A percentile compares a stretch with the other conserved stretches of the same genome.
These are phyloP conservation scores for Crocallis elinguaria DNA, from an alignment of 2,888 invertebrate species.

Conservation along the genomic window DNA sequence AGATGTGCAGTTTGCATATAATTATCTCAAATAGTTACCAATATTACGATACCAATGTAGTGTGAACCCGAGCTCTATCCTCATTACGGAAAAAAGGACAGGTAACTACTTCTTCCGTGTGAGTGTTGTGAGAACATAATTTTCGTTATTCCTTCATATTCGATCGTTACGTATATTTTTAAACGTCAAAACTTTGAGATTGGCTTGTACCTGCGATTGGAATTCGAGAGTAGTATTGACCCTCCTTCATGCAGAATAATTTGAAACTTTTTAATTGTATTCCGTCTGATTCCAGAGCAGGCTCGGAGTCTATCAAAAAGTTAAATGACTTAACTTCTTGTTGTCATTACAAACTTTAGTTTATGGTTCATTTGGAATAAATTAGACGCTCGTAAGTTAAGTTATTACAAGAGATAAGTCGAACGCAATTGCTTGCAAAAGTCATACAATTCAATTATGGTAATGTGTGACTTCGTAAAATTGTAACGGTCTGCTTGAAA, in stretches of 20 bases:
- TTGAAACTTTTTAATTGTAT: constrained; percentile 19
- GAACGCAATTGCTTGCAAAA: constrained; percentile 6
- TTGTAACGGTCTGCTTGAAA: not conserved
- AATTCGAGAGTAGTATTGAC: not conserved
- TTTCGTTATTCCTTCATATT: too few relatives aligned
- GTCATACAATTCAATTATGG: constrained; percentile 18
- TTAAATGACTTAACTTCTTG: constrained; percentile 29
- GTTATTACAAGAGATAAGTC: constrained; percentile 16
- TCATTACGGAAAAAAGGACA: too few relatives aligned
- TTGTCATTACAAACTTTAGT: constrained; percentile 25
- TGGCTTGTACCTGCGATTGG: too few relatives aligned
- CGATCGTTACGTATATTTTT: too few relatives aligned
- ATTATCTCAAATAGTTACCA: too few relatives aligned
- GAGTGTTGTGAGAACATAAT: too few relatives aligned
- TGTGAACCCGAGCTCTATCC: too few relatives aligned
- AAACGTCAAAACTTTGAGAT: too few relatives aligned
- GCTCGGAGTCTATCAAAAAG: constrained; percentile 25
- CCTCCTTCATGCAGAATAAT: not conserved
- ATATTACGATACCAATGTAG: too few relatives aligned
- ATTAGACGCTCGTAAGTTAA: constrained; percentile 19
- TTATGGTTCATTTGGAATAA: constrained; percentile 28
- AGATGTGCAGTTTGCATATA: too few relatives aligned
- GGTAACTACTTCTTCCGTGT: too few relatives aligned
- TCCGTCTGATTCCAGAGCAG: constrained; percentile 11
- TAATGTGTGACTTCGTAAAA: not conserved